Evolutionary conservation across 2,113 vertebrate genomes (phyloP).

Genomic region (Micromys minutus): DNA sequence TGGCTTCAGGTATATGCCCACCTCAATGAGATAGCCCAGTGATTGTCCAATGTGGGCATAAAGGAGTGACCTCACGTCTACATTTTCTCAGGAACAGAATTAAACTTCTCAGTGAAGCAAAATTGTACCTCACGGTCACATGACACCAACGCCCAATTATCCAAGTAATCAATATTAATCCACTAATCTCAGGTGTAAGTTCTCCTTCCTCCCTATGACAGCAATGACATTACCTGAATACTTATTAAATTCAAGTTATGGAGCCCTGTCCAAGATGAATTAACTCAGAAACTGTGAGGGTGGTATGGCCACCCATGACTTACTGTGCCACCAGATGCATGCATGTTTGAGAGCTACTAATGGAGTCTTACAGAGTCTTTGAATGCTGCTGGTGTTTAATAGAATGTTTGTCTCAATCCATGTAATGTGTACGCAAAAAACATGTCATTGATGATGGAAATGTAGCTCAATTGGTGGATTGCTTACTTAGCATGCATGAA

Average conservation of each 20-base stretch:
- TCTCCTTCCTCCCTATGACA: not conserved
- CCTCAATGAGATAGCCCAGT: not conserved
- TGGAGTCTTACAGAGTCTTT: not conserved
- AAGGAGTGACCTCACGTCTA: not conserved
- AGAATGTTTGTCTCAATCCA: not conserved
- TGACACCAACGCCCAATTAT: not conserved
- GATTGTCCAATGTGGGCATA: not conserved
- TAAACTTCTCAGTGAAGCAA: conserved; percentile 7
- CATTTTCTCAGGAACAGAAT: not conserved
- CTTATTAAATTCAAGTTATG: not conserved
- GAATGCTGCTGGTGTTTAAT: too few relatives aligned
- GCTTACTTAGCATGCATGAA: not conserved
- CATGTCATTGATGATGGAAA: not conserved
- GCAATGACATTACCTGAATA: not conserved
- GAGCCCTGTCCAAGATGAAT: not conserved
- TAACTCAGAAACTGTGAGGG: not conserved
- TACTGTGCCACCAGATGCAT: not conserved
- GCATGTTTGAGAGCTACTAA: not conserved
- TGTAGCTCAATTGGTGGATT: not conserved
- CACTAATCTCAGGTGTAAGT: not conserved
- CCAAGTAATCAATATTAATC: not conserved
- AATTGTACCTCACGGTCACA: not conserved
- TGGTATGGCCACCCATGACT: not conserved
- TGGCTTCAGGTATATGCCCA: not conserved
- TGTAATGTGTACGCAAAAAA: not conserved